A percentile compares a stretch with the other conserved stretches of the same genome.
Evolutionary conservation across 2,113 vertebrate species (phyloP).

Genomic region (Gopherus evgoodei): DNA sequence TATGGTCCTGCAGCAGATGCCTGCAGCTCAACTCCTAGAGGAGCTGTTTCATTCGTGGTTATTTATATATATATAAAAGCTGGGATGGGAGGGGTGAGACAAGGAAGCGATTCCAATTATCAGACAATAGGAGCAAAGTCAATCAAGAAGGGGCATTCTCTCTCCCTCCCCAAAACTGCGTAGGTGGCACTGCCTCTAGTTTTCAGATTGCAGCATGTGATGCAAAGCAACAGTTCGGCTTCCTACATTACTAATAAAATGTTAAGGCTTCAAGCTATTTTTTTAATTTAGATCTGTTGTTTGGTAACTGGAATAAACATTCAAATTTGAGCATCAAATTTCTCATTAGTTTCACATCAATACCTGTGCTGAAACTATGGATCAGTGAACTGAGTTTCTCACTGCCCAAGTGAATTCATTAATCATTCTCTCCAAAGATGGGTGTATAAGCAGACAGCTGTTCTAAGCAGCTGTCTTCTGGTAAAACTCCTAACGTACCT

Average conservation of each 20-base stretch:
- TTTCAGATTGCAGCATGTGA: background rate
- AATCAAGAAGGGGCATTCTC: slow-evolving; percentile 43
- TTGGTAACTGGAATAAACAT: slow-evolving; percentile 90
- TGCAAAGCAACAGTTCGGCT: slow-evolving; percentile 40
- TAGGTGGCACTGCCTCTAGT: background rate
- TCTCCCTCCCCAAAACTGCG: slow-evolving; percentile 29
- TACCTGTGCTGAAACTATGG: slow-evolving; percentile 85
- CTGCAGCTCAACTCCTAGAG: slow-evolving; percentile 29
- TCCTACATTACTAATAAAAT: slow-evolving; percentile 75
- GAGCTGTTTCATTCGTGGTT: background rate
- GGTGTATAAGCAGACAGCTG: slow-evolving; percentile 82
- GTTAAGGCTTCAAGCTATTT: slow-evolving; percentile 79
- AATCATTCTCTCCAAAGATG: slow-evolving; percentile 86
- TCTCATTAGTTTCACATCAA: slow-evolving; percentile 91
- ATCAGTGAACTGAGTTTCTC: slow-evolving; percentile 84
- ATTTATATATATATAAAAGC: slow-evolving; percentile 6
- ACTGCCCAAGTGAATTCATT: slow-evolving; percentile 89
- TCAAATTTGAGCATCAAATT: slow-evolving; percentile 88
- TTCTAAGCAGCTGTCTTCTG: slow-evolving; percentile 81
- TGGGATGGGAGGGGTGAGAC: background rate
- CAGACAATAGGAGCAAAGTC: slow-evolving; percentile 32
- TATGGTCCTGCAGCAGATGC: slow-evolving; percentile 55
- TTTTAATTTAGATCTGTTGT: slow-evolving; percentile 83
- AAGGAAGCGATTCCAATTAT: slow-evolving; percentile 25
- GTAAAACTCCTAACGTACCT: slow-evolving; percentile 50